Conservation (phyloP, 2,797 vertebrate species). For the Muraenolepis orangiensis region DNA sequence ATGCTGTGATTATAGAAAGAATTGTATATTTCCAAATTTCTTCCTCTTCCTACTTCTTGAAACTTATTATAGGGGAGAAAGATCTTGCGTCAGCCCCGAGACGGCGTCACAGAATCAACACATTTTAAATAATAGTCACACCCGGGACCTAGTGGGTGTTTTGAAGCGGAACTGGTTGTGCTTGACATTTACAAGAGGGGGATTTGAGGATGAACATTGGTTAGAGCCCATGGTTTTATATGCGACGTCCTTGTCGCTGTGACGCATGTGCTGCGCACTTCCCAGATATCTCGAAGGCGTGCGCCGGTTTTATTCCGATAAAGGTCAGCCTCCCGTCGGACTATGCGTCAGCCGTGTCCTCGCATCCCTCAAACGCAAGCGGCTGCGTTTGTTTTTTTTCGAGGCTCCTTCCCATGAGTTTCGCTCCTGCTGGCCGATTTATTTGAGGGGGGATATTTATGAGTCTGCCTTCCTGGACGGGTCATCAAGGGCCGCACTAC, state of each 20-base stretch:
- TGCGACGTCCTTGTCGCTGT: slow-evolving; percentile 38
- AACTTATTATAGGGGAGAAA: not conserved
- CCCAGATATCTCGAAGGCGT: slow-evolving; percentile 52
- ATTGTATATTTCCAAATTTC: not conserved
- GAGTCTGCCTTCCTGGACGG: slow-evolving; percentile 25
- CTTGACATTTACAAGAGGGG: slow-evolving; percentile 57
- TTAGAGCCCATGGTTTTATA: slow-evolving; percentile 38
- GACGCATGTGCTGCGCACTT: slow-evolving; percentile 65
- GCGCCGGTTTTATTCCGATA: slow-evolving; percentile 40
- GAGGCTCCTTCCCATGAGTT: slow-evolving; percentile 27
- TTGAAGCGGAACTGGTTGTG: slow-evolving; percentile 14
- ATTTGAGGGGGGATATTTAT: slow-evolving; percentile 19
- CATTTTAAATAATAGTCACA: slow-evolving; percentile 43
- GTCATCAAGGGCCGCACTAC: slow-evolving; percentile 19
- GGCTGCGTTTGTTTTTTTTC: slow-evolving; percentile 20
- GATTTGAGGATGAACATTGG: slow-evolving; percentile 34
- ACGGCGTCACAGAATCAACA: slow-evolving; percentile 20
- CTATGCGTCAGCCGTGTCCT: slow-evolving; percentile 61
- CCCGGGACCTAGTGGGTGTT: slow-evolving; percentile 26
- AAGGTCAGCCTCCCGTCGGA: slow-evolving; percentile 61
- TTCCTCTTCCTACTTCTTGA: not conserved
- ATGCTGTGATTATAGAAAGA: too few relatives aligned
- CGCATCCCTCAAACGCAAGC: slow-evolving; percentile 50
- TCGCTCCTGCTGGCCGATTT: slow-evolving; percentile 42
- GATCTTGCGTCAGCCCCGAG: not conserved